These are phyloP conservation scores for Sminthurides aquaticus DNA, from an alignment of 2,888 invertebrate species.

Conservation along the genomic window DNA sequence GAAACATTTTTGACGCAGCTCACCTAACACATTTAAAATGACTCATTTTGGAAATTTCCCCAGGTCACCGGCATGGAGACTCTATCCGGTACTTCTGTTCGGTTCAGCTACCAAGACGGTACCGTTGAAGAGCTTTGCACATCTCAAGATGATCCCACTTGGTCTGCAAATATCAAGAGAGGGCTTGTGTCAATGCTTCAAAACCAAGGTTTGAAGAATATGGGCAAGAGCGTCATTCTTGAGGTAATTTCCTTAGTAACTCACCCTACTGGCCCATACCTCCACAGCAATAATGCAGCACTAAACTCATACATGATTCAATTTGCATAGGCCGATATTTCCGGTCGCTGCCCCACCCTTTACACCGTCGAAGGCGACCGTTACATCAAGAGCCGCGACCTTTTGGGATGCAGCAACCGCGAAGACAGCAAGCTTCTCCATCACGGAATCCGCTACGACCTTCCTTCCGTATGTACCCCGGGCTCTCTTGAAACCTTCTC, in stretches of 20 bases:
- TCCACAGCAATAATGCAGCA: no score
- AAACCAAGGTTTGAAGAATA: slow-evolving; percentile 53
- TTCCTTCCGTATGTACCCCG: slow-evolving; percentile 48
- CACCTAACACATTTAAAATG: no score
- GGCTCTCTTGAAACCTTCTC: background rate
- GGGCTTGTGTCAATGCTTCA: slow-evolving; percentile 77
- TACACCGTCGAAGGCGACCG: slow-evolving; percentile 54
- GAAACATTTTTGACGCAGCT: no score
- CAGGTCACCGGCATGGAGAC: slow-evolving; percentile 49
- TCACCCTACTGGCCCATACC: no score
- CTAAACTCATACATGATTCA: no score
- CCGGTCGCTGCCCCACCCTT: slow-evolving; percentile 74
- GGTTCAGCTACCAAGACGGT: slow-evolving; percentile 71
- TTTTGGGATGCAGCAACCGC: slow-evolving; percentile 65
- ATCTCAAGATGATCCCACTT: slow-evolving; percentile 62
- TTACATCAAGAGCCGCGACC: slow-evolving; percentile 55
- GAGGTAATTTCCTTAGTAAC: no score
- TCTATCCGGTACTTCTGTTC: slow-evolving; percentile 63
- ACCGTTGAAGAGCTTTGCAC: slow-evolving; percentile 69
- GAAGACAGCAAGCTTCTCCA: slow-evolving; percentile 61
- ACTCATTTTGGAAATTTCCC: background rate
- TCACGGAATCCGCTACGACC: slow-evolving; percentile 52
- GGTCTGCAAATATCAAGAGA: slow-evolving; percentile 82
- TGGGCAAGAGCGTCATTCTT: slow-evolving; percentile 46
- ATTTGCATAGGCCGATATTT: slow-evolving; percentile 59